A percentile compares a stretch with the other conserved stretches of the same genome.
phyloP scores from a whole-genome alignment of 2,888 invertebrate genomes.

The Psococerastis gibbosa region DNA sequence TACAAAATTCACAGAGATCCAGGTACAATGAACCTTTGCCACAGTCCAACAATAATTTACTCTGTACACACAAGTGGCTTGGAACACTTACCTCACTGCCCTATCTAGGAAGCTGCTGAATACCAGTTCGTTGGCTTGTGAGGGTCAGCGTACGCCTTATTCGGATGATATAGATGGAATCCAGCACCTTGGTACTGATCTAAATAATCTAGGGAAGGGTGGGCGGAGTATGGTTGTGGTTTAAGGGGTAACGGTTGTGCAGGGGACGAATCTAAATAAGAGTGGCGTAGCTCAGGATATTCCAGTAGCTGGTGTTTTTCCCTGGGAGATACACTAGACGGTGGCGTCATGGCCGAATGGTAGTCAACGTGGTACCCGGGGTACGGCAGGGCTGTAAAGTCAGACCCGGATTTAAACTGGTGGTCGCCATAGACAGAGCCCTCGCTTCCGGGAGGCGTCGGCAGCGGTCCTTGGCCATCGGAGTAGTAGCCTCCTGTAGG shows the following conservation, averaged over 20 bases:
- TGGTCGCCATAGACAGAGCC: slow-evolving; percentile 52
- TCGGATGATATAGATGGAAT: slow-evolving; percentile 75
- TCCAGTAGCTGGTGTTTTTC: slow-evolving; percentile 53
- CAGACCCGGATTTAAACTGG: slow-evolving; percentile 29
- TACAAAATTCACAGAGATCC: no score
- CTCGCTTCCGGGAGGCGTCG: slow-evolving; percentile 81
- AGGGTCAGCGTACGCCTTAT: slow-evolving; percentile 31
- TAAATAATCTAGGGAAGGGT: slow-evolving; percentile 15
- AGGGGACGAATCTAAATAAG: slow-evolving; percentile 44
- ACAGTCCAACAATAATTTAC: no score
- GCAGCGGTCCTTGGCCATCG: slow-evolving; percentile 40
- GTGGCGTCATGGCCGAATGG: slow-evolving; percentile 90
- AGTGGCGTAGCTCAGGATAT: slow-evolving; percentile 29
- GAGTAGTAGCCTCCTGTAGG: slow-evolving; percentile 27
- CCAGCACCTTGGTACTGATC: slow-evolving; percentile 33
- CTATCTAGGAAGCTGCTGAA: slow-evolving; percentile 49
- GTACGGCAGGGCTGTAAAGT: slow-evolving; percentile 40
- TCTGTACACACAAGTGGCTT: no score
- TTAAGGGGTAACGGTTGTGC: slow-evolving; percentile 60
- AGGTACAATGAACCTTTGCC: no score
- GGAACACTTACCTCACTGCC: no score
- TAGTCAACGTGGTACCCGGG: slow-evolving; percentile 43
- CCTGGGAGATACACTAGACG: slow-evolving; percentile 88
- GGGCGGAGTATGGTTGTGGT: slow-evolving; percentile 64
- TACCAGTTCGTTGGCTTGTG: slow-evolving; percentile 52